These are phyloP conservation scores for Loxodonta africana DNA, from an alignment of 2,113 vertebrate species.

Conservation along the genomic window DNA sequence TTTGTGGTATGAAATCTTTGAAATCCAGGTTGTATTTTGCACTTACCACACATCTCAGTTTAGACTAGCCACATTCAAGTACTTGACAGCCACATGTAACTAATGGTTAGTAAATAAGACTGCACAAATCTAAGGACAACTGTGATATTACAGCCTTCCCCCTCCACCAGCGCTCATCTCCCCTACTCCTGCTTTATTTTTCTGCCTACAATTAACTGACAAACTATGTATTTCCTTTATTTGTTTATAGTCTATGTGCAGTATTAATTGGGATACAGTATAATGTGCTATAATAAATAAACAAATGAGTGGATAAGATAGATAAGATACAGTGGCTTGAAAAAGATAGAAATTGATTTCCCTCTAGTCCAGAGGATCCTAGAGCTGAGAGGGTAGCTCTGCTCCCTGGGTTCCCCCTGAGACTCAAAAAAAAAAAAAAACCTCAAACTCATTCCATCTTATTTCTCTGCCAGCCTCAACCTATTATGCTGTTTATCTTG, in stretches of 20 bases:
- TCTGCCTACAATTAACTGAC: not conserved
- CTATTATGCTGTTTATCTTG: not conserved
- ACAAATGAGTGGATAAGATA: not conserved
- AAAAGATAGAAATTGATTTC: not conserved
- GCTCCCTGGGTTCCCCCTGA: not conserved
- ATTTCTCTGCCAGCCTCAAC: not conserved
- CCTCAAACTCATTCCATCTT: not conserved
- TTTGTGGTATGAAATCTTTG: not conserved
- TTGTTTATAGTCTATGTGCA: not conserved
- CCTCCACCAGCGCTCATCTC: not conserved
- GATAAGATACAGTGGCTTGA: not conserved
- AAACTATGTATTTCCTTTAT: not conserved
- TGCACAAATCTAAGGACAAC: fast-evolving
- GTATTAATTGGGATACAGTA: not conserved
- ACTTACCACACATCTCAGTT: not conserved
- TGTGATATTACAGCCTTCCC: not conserved
- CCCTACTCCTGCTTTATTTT: not conserved
- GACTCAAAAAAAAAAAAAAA: too few relatives aligned
- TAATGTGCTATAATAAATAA: not conserved
- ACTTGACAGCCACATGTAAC: not conserved
- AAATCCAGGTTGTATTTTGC: not conserved
- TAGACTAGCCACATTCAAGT: not conserved
- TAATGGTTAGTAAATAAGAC: fast-evolving
- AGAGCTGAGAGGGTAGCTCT: not conserved
- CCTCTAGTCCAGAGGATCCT: not conserved